Evolutionary conservation across 2,797 vertebrate genomes (phyloP), one percentile per base, ranked within the genome.

Genomic region (Gymnothorax javanicus): DNA sequence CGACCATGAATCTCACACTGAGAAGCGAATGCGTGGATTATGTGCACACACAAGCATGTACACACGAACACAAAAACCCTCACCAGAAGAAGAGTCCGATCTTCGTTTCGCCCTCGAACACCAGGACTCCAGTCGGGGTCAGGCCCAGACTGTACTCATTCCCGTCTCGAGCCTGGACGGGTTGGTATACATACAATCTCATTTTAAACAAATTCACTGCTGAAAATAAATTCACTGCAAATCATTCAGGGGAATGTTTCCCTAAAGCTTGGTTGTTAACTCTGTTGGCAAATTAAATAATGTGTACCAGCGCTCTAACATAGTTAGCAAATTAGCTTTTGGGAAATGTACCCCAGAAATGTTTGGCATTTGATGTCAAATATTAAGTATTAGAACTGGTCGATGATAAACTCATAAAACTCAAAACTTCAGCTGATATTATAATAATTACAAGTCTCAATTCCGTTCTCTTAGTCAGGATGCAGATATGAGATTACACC

Each of bases 71-170:
- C 0, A 62, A 54, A 5, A 1, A 15, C 87, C 7, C 95, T 94
- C 94, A 98, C 98, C 99, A 99, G 94, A 99, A 99, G 93, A 99
- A 99, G 86, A 99, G 97, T 82, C 99, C 99, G 77, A 99, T 99
- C 95, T 99, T 99, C 60, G 97, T 98, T 88, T 98, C 94, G 89
- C 99, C 99, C 95, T 99, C 99, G 93, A 99, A 99, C 84, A 99
- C 99, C 89, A 99, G 96, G 88, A 99, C 99, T 92, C 99, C 99
- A 11, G 99, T 99, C 81, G 99, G 99, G 58, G 98, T 99, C 89
- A 99, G 93, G 90, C 99, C 99, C 91, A 99, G 94, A 92, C 97
- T 98, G 93, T 99, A 99, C 93, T 99, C 98, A 91, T 99, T 99
- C 86, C 98, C 98, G 2, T 99, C 98, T 92, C 99, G 96, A 87